Evolutionary conservation across 2,797 vertebrate species (phyloP).

Genomic region (Crypturellus tataupa): DNA sequence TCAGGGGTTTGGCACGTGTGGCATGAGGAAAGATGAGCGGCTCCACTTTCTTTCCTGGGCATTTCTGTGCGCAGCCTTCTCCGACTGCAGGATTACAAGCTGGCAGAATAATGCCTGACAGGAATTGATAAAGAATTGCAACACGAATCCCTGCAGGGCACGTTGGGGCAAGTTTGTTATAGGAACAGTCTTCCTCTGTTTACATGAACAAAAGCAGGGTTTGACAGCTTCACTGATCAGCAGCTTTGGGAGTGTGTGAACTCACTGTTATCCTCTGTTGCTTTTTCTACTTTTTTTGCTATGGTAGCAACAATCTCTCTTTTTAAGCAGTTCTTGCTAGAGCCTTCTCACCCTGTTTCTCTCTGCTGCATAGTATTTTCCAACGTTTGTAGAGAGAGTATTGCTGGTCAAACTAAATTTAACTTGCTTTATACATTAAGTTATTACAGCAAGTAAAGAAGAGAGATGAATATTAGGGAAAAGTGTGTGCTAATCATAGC

Average conservation of each 20-base stretch:
- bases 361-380: not conserved
- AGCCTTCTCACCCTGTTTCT: not conserved
- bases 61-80: not conserved
- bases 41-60: not conserved
- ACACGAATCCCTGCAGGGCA: slow-evolving; percentile 29
- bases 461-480: accelerated
- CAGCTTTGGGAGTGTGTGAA: slow-evolving; percentile 63
- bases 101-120: slow-evolving; percentile 16
- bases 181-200: slow-evolving; percentile 65
- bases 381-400: not conserved
- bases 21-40: not conserved
- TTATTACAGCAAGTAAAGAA: not conserved
- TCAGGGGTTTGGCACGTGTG: not conserved
- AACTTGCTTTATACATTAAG: not conserved
- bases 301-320: not conserved
- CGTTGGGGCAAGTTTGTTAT: slow-evolving; percentile 56
- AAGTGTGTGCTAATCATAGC: not conserved
- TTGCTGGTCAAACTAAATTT: not conserved
- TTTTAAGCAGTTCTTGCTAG: not conserved
- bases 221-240: slow-evolving; percentile 62
- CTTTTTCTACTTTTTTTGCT: slow-evolving; percentile 47
- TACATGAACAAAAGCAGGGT: slow-evolving; percentile 59
- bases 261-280: slow-evolving; percentile 8
- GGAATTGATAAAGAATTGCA: slow-evolving; percentile 41
- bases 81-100: slow-evolving; percentile 4